A percentile compares a stretch with the other conserved stretches of the same genome.
Conservation (phyloP, 1,140 invertebrate genomes). For the Drosophila oshimai region DNA sequence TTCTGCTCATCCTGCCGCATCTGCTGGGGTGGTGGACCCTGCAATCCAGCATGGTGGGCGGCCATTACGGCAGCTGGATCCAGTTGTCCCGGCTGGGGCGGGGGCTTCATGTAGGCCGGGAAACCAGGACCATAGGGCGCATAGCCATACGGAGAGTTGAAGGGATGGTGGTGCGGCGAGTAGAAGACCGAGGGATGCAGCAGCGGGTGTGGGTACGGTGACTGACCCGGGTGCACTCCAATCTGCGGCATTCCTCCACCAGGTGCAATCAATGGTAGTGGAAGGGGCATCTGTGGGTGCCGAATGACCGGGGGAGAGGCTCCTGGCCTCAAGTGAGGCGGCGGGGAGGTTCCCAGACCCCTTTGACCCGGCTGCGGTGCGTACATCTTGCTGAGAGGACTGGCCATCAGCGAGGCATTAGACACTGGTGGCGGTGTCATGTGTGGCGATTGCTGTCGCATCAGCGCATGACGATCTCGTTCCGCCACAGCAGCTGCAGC, state of each 20-base stretch:
- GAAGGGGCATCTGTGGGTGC: constrained; percentile 81
- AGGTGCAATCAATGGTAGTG: constrained; percentile 74
- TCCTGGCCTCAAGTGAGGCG: constrained; percentile 79
- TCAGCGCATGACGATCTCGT: constrained; percentile 78
- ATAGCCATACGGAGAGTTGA: constrained; percentile 81
- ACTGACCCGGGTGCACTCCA: constrained; percentile 81
- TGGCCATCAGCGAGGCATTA: constrained; percentile 82
- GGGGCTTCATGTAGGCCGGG: constrained; percentile 79
- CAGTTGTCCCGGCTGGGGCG: constrained; percentile 67
- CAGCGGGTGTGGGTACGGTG: constrained; percentile 80
- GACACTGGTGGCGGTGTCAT: constrained; percentile 82
- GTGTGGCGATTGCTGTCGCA: constrained; percentile 82
- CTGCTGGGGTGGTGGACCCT: constrained; percentile 59
- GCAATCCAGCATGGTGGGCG: constrained; percentile 70
- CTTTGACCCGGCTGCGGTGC: constrained; percentile 74
- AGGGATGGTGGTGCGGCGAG: constrained; percentile 81
- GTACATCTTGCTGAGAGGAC: constrained; percentile 82
- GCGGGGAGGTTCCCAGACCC: constrained; percentile 81
- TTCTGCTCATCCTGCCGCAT: constrained; percentile 64
- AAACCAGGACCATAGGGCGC: constrained; percentile 80
- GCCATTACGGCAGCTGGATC: constrained; percentile 77
- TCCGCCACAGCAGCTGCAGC: constrained; percentile 78
- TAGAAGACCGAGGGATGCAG: constrained; percentile 82
- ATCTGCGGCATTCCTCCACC: constrained; percentile 78
- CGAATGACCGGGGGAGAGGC: constrained; percentile 82